Evolutionary conservation across 2,797 vertebrate genomes (phyloP).

Genomic region (Pipistrellus pygmaeus): DNA sequence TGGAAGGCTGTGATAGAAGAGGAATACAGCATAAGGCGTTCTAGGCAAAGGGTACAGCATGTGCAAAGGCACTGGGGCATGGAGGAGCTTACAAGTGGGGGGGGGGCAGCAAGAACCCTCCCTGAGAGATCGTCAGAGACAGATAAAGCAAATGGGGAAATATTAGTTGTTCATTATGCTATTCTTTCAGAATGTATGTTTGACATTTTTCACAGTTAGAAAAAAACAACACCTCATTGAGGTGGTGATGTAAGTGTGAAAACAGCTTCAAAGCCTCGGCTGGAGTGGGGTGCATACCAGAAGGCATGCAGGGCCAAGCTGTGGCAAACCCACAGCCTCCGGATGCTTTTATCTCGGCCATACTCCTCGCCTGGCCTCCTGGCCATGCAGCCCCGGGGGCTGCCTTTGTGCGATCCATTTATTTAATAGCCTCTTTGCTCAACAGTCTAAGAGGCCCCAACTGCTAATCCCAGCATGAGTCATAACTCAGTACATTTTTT

Average conservation of each 20-base stretch:
- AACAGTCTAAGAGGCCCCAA: background rate
- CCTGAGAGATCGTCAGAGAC: background rate
- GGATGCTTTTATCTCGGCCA: background rate
- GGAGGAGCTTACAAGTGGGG: no score
- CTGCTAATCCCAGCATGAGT: background rate
- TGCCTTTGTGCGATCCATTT: background rate
- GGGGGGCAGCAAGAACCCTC: background rate
- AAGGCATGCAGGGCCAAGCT: accelerated
- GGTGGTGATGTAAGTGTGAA: background rate
- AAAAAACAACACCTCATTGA: background rate
- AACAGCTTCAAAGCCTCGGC: background rate
- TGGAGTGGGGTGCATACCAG: background rate
- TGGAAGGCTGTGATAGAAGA: background rate
- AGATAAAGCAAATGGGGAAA: background rate
- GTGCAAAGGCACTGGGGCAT: background rate
- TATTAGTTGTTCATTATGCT: no score
- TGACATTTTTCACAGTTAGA: background rate
- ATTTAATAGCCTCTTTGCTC: conserved; percentile 23
- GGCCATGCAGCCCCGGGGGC: accelerated
- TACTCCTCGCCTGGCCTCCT: background rate
- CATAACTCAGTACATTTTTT: background rate
- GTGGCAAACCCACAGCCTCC: no score
- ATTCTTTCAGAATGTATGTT: background rate
- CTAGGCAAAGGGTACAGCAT: background rate
- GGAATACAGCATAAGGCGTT: background rate